Base-by-base conservation (phyloP, 2,113 vertebrate species). In the Larimichthys crocea region DNA sequence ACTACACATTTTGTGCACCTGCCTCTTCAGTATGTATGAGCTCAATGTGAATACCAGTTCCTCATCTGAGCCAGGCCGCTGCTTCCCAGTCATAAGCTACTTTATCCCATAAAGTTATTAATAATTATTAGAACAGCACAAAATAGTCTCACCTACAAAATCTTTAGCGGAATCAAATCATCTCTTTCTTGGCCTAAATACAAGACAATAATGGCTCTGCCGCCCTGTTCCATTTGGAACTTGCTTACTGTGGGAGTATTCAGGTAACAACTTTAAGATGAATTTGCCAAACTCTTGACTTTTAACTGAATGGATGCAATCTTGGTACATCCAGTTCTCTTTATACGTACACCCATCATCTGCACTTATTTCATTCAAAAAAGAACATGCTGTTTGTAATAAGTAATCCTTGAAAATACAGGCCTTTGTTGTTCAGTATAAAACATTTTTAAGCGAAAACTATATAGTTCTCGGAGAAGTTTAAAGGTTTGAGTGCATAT, bases 81-180 rank as follows among this genome's bases (percentile, higher is more conserved):
- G 35, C 35, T 40, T 7, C 35, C 24, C 7, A 8, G 64, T 11
- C 19, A 12, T 2, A 20, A 12, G 2, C 20, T 56, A 29, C 42
- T 70, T 56, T 49, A 16, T 82, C 20, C 24, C 9, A 3, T 17
- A n/a, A 62, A 40, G 17, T 62, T 62, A 35, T 61, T 68, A 61
- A n/a, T 62, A 70, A 76, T 57, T 71, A 82, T 24, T 57, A 16
- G 24, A 75, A 56, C 17, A 49, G 42, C 48, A 46, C 19, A 17
- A 53, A 80, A n/a, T 10, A 4, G 26, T 61, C 59, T 61, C 16
- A 17, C 24, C 35, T 40, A 35, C 17, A 50, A 66, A 49, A 29
- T 63, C 4, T 20, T 62, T 6, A 22, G 40, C 10, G 3, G 12
- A 40, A 48, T 24, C 14, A 48, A 46, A 46, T 14, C 60, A 74